A percentile compares a stretch with the other conserved stretches of the same genome.
Evolutionary conservation across 1,140 invertebrate genomes (phyloP).

Genomic region (Drosophila pectinifera): DNA sequence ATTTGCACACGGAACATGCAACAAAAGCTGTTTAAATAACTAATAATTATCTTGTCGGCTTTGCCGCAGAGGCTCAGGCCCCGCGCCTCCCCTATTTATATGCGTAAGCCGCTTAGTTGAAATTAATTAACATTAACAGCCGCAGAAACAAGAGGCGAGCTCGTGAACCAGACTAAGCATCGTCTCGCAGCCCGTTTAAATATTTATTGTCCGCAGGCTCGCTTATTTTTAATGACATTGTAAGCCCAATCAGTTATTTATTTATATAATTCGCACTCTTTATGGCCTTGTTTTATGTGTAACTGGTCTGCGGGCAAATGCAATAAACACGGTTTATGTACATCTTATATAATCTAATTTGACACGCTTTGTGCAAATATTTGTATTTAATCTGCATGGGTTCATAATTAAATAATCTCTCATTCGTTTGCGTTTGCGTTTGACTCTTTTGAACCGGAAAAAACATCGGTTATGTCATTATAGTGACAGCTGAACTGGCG

Average conservation of each 20-base stretch:
- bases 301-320: slow-evolving; percentile 11
- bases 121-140: slow-evolving; percentile 81
- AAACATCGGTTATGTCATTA: slow-evolving; percentile 34
- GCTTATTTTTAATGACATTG: slow-evolving; percentile 80
- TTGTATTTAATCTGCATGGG: slow-evolving; percentile 35
- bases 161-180: slow-evolving; percentile 21
- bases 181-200: slow-evolving; percentile 51
- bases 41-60: slow-evolving; percentile 80
- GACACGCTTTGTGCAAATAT: slow-evolving; percentile 34
- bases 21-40: slow-evolving; percentile 80
- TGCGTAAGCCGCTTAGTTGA: slow-evolving; percentile 76
- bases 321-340: slow-evolving; percentile 11
- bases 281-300: slow-evolving; percentile 8
- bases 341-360: slow-evolving; percentile 31
- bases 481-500: slow-evolving; percentile 22
- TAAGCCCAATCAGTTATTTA: slow-evolving; percentile 75
- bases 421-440: slow-evolving; percentile 21
- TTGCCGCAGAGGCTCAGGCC: slow-evolving; percentile 28
- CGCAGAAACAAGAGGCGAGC: slow-evolving; percentile 27
- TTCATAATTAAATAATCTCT: slow-evolving; percentile 64
- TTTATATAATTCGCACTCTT: slow-evolving; percentile 23
- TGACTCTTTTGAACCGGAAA: slow-evolving; percentile 37
- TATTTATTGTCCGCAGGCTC: slow-evolving; percentile 60
- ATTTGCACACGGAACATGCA: slow-evolving; percentile 71
- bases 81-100: slow-evolving; percentile 61